phyloP scores from a whole-genome alignment of 1,140 invertebrate species.

The Aphaenogaster ashmeadi region DNA sequence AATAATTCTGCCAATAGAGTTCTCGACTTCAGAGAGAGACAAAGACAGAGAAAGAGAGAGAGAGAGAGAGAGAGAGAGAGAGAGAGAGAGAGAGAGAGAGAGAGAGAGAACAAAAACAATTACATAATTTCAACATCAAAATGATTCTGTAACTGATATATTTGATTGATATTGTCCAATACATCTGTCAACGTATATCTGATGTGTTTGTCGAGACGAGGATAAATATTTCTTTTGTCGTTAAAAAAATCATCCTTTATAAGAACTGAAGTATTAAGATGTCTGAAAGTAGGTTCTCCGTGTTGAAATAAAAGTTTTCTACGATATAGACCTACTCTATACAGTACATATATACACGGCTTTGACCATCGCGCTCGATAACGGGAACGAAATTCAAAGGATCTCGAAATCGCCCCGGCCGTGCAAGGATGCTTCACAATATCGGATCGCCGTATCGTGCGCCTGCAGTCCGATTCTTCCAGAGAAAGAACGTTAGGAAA shows the following conservation, averaged over 20 bases:
- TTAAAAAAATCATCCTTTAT: constrained; percentile 1
- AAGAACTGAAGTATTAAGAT: constrained; percentile 54
- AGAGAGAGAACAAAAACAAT: neutral
- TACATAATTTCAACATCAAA: neutral
- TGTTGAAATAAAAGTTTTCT: constrained; percentile 62
- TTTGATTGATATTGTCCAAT: neutral
- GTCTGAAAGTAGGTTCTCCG: constrained; percentile 41
- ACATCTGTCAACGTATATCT: neutral
- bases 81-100: neutral
- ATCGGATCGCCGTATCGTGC: constrained; percentile 66
- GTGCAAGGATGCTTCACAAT: constrained; percentile 64
- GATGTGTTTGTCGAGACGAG: constrained; percentile 5
- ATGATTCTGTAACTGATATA: too few relatives aligned
- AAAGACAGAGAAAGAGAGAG: neutral
- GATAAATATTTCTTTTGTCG: constrained; percentile 48
- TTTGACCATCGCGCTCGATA: constrained; percentile 67
- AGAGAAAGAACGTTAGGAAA: constrained; percentile 27
- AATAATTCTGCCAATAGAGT: constrained; percentile 12
- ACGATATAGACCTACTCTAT: constrained; percentile 44
- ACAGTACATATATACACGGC: constrained; percentile 33
- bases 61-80: neutral
- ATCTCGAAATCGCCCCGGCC: constrained; percentile 55
- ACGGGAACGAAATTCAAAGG: constrained; percentile 65
- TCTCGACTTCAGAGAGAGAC: neutral
- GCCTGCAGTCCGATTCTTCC: constrained; percentile 50